Base-by-base conservation (phyloP, 1,140 invertebrate genomes). In the Sitodiplosis mosellana region DNA sequence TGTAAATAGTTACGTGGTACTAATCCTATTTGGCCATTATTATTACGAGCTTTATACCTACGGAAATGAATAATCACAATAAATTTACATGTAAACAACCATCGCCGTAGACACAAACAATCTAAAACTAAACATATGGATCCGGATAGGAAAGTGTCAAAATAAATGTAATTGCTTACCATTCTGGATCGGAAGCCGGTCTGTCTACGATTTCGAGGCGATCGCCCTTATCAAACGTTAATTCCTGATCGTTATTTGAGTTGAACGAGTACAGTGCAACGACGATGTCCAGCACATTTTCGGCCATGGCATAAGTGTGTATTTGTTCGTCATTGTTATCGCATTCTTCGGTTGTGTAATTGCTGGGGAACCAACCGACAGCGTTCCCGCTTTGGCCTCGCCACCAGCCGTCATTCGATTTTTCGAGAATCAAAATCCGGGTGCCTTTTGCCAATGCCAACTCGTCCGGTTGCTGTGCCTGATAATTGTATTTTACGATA, bases 381-480 rank as follows among this genome's bases (percentile, higher is more conserved):
- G 71, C 76, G 57, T 71, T 81, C 60, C 73, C 80, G 66, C 78
- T 87, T 69, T 90, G 86, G 22, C 94, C 95, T 59, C 92, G 78
- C 94, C 94, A 99, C 95, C 95, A 99, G 27, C 95, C 96, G 74
- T 99, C 96, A 53, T 91, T 94, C 54, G 90, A 95, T 69, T 99
- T 98, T 68, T 99, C 95, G 49, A 99, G 69, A 52, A 99, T 97
- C 48, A 90, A 72, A 49, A 99, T 90, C 55, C 86, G 70, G 27
- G 84, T 86, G 49, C 92, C 92, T 70, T 88, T 89, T 36, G 83
- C 81, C 40, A 99, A 71, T 1, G 90, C 84, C 7, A 99, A 68
- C 65, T 99, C 96, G 62, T 99, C 96, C 2, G 87, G 75, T 67
- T 97, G 90, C 69, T 96, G 89, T 22, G 93, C 91, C 69, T 93